Base-by-base conservation (phyloP, 2,888 invertebrate genomes). In the Agonopterix subpropinquella region DNA sequence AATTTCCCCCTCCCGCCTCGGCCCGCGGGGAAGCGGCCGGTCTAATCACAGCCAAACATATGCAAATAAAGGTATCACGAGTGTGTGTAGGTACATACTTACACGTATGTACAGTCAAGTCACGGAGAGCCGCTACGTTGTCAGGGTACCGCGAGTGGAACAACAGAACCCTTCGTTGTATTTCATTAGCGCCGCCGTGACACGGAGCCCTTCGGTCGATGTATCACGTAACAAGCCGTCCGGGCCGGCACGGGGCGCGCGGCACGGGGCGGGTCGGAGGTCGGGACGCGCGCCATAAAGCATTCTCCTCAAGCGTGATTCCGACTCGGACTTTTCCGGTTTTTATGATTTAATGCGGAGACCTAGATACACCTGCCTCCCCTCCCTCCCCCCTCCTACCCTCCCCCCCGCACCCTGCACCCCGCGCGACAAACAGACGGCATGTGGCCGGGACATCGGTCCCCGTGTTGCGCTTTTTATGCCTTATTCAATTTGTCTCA, bases 401-500 rank as follows among this genome's bases (percentile, higher is more conserved):
- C 8, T 13, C 1, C 36, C 36, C 13, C 13, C 11, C 41, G 36
- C 15, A 9, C 28, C 44, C 42, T n/a, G 11, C 44, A 11, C 7
- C 10, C 10, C 44, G 36, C 44, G 28, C 8, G 11, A 35, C 45
- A 15, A 45, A 45, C 47, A 50, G 49, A 53, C 43, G 52, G 41
- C 49, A 48, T 44, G 47, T 41, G 46, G 48, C 35, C 49, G 50
- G 50, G 49, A 56, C 47, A 48, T 55, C 54, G 51, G 56, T 57
- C 50, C 53, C 51, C 45, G 53, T 46, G 10, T 5, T 10, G 11
- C 11, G 47, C 48, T 53, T 57, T 57, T 55, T 52, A 47, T 50
- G 48, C 48, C 47, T 50, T 50, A 56, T 57, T 59, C 49, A 54
- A 54, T 57, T 53, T 52, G 48, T 53, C 36, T 50, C 41, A 44